These are phyloP conservation scores for Xiphophorus hellerii DNA, from an alignment of 2,113 vertebrate genomes.

Conservation along the genomic window DNA sequence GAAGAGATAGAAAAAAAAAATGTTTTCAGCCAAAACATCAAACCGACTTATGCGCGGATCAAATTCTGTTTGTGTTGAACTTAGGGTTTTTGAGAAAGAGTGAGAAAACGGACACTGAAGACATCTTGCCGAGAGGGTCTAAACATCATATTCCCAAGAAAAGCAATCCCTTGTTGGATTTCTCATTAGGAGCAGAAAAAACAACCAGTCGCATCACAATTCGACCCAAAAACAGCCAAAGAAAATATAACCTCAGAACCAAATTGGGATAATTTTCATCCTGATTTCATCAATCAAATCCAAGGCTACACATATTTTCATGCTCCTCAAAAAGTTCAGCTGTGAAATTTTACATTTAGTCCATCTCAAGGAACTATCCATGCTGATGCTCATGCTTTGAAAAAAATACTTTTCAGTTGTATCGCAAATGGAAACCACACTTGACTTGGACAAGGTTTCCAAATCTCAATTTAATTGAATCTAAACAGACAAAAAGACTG, in stretches of 20 bases:
- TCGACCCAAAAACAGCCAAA: conserved; percentile 34
- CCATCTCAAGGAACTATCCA: too few relatives aligned
- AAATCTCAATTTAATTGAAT: too few relatives aligned
- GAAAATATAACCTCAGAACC: conserved; percentile 35
- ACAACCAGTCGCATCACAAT: conserved; percentile 17
- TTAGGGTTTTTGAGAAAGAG: background rate
- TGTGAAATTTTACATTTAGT: background rate
- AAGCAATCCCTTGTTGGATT: conserved; percentile 59
- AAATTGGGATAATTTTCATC: conserved; percentile 29
- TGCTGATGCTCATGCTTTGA: too few relatives aligned
- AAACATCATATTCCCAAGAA: conserved; percentile 54
- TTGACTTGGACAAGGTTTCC: too few relatives aligned
- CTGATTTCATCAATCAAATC: conserved; percentile 8
- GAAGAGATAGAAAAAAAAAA: conserved; percentile 20
- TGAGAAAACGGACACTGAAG: conserved; percentile 2
- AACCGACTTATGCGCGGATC: background rate
- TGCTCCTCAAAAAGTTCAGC: background rate
- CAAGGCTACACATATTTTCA: conserved; percentile 1
- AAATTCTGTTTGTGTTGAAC: conserved; percentile 6
- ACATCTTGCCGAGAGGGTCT: conserved; percentile 38
- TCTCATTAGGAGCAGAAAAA: conserved; percentile 28
- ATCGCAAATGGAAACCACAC: too few relatives aligned
- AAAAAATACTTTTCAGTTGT: too few relatives aligned
- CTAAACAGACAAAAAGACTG: too few relatives aligned
- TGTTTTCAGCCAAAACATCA: conserved; percentile 2